Evolutionary conservation across 2,113 vertebrate species (phyloP).

Genomic region (Catharus minimus): DNA sequence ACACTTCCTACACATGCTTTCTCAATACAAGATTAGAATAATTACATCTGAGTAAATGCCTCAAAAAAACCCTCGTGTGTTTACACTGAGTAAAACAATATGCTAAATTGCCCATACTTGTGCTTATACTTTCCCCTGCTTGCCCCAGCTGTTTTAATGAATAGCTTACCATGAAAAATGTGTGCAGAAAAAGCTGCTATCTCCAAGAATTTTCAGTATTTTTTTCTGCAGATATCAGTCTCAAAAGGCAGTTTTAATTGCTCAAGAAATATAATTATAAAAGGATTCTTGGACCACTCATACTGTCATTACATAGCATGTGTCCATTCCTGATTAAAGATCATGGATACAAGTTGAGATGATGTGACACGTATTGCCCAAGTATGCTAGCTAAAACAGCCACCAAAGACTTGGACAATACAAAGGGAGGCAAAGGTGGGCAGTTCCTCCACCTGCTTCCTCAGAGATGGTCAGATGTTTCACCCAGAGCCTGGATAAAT

Average conservation of each 20-base stretch:
- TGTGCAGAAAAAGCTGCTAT: background rate
- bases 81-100: slow-evolving; percentile 16
- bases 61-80: background rate
- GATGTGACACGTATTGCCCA: background rate
- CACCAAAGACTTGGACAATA: background rate
- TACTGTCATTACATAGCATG: background rate
- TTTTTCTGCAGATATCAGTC: background rate
- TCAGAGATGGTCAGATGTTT: background rate
- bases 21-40: slow-evolving; percentile 30
- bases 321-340: background rate
- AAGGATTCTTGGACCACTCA: background rate
- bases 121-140: background rate
- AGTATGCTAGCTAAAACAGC: background rate
- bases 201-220: background rate
- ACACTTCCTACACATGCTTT: slow-evolving; percentile 18
- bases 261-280: background rate
- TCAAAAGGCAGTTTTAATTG: background rate
- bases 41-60: slow-evolving; percentile 31
- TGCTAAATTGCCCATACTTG: background rate
- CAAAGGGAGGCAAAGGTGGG: background rate
- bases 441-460: background rate
- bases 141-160: slow-evolving; percentile 9
- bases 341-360: background rate
- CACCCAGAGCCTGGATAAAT: background rate
- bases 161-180: background rate